Evolutionary conservation across 2,888 invertebrate species (phyloP).

Genomic region (Apotomis betuletana): DNA sequence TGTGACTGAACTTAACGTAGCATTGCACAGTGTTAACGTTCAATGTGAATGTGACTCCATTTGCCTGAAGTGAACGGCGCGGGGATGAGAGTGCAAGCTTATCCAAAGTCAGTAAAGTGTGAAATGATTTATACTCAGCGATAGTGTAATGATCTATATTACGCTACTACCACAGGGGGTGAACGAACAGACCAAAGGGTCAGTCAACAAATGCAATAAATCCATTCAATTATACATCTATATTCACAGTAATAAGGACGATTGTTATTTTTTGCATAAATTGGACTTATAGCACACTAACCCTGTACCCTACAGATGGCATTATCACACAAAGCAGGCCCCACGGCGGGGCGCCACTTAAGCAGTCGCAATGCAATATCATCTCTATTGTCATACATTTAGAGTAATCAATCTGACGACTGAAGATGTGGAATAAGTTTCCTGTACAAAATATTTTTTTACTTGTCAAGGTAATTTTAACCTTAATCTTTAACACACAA

Average conservation of each 20-base stretch:
- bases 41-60: too few species aligned
- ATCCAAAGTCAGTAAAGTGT: constrained; percentile 14
- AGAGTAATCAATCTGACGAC: constrained; percentile 34
- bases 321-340: constrained; percentile 56
- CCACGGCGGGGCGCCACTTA: constrained; percentile 69
- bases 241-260: neutral
- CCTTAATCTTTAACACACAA: constrained; percentile 57
- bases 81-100: neutral
- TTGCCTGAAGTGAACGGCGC: too few species aligned
- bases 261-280: neutral
- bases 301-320: neutral
- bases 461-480: neutral
- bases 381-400: constrained; percentile 37
- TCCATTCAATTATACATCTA: neutral
- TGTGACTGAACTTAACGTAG: too few species aligned
- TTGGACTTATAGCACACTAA: neutral
- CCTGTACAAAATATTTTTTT: neutral
- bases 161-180: constrained; percentile 15
- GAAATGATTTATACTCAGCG: constrained; percentile 11
- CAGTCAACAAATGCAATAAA: neutral
- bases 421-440: neutral
- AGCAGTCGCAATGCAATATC: constrained; percentile 39
- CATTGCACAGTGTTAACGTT: too few species aligned
- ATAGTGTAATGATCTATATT: constrained; percentile 28
- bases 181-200: constrained; percentile 1